A percentile compares a stretch with the other conserved stretches of the same genome.
These are phyloP conservation scores for Gallinago media DNA, from an alignment of 2,113 vertebrate species.

Conservation along the genomic window DNA sequence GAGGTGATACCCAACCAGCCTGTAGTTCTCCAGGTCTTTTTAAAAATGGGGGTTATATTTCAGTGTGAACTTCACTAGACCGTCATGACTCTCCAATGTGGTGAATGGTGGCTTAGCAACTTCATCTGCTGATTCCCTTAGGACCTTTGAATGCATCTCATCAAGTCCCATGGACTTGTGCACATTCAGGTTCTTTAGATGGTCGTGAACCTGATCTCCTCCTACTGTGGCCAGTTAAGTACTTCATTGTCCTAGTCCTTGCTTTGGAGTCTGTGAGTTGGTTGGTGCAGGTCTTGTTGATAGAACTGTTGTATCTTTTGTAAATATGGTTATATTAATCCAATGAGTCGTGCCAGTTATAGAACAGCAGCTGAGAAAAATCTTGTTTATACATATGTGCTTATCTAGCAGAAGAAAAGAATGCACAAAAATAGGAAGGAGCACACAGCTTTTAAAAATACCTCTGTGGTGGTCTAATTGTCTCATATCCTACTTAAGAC, in stretches of 20 bases:
- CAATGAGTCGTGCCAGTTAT: neutral
- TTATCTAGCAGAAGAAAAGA: neutral
- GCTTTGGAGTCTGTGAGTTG: neutral
- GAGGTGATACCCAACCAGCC: neutral
- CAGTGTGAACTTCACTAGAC: neutral
- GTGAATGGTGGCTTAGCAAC: neutral
- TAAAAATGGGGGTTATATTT: neutral
- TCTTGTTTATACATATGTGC: neutral
- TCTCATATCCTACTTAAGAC: neutral
- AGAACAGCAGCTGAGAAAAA: neutral
- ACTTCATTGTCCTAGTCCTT: neutral
- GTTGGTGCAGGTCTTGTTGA: neutral
- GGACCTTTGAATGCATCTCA: neutral
- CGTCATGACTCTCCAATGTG: neutral
- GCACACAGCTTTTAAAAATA: neutral
- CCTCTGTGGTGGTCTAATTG: neutral
- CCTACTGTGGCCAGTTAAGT: no score
- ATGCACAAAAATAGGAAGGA: neutral
- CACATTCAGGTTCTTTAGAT: neutral
- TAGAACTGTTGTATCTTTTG: neutral
- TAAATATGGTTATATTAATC: neutral
- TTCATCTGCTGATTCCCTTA: neutral
- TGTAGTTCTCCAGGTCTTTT: neutral
- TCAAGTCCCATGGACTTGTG: neutral
- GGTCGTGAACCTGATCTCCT: neutral